Evolutionary conservation across 92 coral and sea anemone genomes (phyloP).

Genomic region (Pocillopora grandis): DNA sequence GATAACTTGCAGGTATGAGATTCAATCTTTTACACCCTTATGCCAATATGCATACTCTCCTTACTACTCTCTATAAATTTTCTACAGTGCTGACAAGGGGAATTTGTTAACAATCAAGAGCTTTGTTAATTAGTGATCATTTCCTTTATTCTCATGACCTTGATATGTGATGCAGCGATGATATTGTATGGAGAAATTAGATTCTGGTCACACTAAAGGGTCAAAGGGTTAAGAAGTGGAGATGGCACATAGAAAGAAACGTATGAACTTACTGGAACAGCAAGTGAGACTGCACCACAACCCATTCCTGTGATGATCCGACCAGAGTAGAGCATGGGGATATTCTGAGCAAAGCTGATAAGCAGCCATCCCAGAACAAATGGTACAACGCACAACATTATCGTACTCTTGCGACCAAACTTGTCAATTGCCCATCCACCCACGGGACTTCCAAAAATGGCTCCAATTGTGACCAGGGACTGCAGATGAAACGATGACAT

Average conservation of each 20-base stretch:
- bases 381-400: constrained; percentile 69
- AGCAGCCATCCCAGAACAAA: constrained; percentile 82
- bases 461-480: constrained; percentile 82
- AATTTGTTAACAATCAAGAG: too few relatives aligned
- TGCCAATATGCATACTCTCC: too few relatives aligned
- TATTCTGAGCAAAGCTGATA: constrained; percentile 57
- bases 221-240: background rate
- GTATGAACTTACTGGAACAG: constrained; percentile 73
- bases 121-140: too few relatives aligned
- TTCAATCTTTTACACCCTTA: too few relatives aligned
- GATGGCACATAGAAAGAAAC: background rate
- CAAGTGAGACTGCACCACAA: constrained; percentile 70
- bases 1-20: too few relatives aligned
- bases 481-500: constrained; percentile 2
- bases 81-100: too few relatives aligned
- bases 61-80: too few relatives aligned
- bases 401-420: constrained; percentile 71
- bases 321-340: constrained; percentile 62
- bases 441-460: constrained; percentile 65
- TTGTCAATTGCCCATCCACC: constrained; percentile 65
- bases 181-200: background rate
- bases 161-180: background rate
- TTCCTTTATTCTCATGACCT: too few relatives aligned
- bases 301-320: constrained; percentile 80
- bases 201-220: background rate